phyloP scores from a whole-genome alignment of 2,113 vertebrate species.

The Pelusios castaneus region DNA sequence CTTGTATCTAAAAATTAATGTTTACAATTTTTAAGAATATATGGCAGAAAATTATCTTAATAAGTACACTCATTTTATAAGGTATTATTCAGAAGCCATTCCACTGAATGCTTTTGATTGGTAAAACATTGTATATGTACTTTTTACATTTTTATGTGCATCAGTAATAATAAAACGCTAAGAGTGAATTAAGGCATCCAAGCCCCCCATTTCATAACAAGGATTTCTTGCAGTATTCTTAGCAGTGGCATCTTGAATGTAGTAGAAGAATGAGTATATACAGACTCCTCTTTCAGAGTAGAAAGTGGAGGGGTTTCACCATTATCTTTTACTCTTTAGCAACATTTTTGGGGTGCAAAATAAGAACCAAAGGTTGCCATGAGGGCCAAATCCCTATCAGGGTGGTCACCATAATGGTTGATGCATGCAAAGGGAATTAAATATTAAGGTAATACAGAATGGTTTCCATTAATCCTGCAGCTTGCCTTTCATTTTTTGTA shows the following conservation, averaged over 20 bases:
- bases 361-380: conserved; percentile 34
- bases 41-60: neutral
- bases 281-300: conserved; percentile 38
- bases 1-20: neutral
- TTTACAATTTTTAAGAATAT: neutral
- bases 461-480: neutral
- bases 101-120: neutral
- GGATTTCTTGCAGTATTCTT: conserved; percentile 12
- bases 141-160: neutral
- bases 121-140: neutral
- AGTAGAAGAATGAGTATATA: conserved; percentile 13
- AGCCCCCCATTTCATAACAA: neutral
- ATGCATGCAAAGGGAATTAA: neutral
- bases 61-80: neutral
- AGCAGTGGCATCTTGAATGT: neutral
- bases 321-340: conserved; percentile 12
- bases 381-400: neutral
- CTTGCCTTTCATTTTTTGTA: neutral
- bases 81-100: neutral
- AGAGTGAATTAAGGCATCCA: neutral
- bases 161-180: neutral
- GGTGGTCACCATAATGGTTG: neutral
- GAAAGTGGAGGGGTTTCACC: conserved; percentile 53
- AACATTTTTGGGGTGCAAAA: conserved; percentile 13
- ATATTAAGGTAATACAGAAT: neutral